Evolutionary conservation across 2,797 vertebrate genomes (phyloP).

Genomic region (Thalassophryne amazonica): DNA sequence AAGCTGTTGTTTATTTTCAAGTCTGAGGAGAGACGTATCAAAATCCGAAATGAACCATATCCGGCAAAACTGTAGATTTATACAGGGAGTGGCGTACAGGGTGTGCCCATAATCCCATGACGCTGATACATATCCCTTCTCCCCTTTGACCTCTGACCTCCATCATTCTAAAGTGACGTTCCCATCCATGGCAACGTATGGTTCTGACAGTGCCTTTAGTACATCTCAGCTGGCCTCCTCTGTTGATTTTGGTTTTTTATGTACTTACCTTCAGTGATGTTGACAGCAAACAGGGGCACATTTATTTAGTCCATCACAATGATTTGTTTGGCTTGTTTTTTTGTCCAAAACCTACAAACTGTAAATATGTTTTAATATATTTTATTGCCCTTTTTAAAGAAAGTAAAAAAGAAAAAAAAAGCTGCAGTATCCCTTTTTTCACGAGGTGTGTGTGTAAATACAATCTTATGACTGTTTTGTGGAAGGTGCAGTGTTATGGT

Average conservation of each 20-base stretch:
- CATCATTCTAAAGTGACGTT: slow-evolving; percentile 50
- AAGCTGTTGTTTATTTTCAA: slow-evolving; percentile 63
- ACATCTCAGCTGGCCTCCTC: slow-evolving; percentile 71
- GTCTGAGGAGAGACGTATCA: slow-evolving; percentile 80
- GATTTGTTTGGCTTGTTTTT: slow-evolving; percentile 38
- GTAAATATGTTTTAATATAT: slow-evolving; percentile 88
- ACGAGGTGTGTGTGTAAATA: slow-evolving; percentile 76
- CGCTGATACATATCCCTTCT: slow-evolving; percentile 29
- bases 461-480: slow-evolving; percentile 75
- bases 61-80: slow-evolving; percentile 83
- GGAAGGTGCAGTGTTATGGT: slow-evolving; percentile 61
- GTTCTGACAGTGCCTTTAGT: slow-evolving; percentile 99
- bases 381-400: slow-evolving; percentile 88
- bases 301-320: slow-evolving; percentile 48
- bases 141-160: slow-evolving; percentile 22
- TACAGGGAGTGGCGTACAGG: slow-evolving; percentile 58
- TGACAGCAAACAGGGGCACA: slow-evolving; percentile 56
- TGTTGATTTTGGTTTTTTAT: slow-evolving; percentile 59
- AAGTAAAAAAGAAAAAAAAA: slow-evolving; percentile 78
- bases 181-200: slow-evolving; percentile 75
- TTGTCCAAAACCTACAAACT: slow-evolving; percentile 80
- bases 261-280: slow-evolving; percentile 62
- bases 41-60: slow-evolving; percentile 85
- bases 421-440: slow-evolving; percentile 91
- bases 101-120: slow-evolving; percentile 43